phyloP scores from a whole-genome alignment of 1,140 invertebrate species.

The Sarcophaga peregrina region DNA sequence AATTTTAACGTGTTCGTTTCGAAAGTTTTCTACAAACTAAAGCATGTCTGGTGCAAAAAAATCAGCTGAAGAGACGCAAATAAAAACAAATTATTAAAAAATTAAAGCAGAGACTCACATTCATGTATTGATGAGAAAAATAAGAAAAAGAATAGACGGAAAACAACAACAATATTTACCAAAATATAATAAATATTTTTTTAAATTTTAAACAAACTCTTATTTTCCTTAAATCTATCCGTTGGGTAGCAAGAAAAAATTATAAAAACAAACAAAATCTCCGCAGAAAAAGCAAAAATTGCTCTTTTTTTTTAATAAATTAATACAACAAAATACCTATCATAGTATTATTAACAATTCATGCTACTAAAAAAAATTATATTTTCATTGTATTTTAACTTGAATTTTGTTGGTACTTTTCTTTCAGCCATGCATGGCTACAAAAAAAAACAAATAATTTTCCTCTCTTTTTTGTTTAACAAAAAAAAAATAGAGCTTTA shows the following conservation, averaged over 20 bases:
- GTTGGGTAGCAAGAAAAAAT: no score
- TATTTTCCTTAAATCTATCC: background rate
- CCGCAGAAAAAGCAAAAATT: no score
- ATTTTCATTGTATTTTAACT: no score
- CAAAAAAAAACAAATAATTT: background rate
- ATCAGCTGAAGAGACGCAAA: conserved; percentile 50
- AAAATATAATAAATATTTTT: no score
- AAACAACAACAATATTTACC: no score
- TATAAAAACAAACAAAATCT: no score
- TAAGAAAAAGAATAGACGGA: background rate
- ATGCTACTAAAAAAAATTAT: no score
- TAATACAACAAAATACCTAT: background rate
- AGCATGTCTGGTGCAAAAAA: conserved; percentile 54
- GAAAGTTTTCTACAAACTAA: conserved; percentile 64
- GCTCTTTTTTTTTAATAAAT: background rate
- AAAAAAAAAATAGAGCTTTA: background rate
- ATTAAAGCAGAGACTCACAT: background rate
- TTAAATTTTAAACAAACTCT: background rate
- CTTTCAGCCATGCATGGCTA: background rate
- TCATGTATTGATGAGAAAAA: conserved; percentile 17
- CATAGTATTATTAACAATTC: background rate
- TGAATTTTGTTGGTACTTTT: background rate
- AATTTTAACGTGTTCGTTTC: conserved; percentile 58
- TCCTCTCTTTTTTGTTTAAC: background rate
- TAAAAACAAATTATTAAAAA: background rate